These are phyloP conservation scores for Alviniconcha strummeri DNA, from an alignment of 2,888 invertebrate species.

Conservation along the genomic window DNA sequence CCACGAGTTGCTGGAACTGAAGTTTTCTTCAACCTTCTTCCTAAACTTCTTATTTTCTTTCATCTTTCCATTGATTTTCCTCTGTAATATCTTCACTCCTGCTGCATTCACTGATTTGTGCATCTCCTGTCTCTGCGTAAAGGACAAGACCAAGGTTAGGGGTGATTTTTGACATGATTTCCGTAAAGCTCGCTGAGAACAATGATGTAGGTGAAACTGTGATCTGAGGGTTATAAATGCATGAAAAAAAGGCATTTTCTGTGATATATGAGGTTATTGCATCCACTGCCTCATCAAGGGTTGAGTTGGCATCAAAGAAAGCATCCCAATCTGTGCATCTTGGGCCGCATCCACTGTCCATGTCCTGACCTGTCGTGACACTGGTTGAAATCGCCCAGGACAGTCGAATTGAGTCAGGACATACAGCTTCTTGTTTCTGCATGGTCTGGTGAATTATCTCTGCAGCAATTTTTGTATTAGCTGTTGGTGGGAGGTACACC, in stretches of 20 bases:
- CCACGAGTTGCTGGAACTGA: background rate
- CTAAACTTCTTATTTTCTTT: too few species aligned
- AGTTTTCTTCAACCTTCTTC: background rate
- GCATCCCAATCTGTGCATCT: background rate
- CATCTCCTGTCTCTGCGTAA: background rate
- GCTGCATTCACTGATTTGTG: background rate
- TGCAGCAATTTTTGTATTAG: background rate
- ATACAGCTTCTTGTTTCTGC: background rate
- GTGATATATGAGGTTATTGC: background rate
- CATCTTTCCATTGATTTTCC: background rate
- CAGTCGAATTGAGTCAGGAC: background rate
- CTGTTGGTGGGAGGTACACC: background rate
- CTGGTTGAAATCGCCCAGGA: slow-evolving; percentile 2
- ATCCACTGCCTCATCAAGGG: background rate
- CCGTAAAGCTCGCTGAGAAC: too few species aligned
- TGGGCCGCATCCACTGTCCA: background rate
- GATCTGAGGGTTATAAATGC: too few species aligned
- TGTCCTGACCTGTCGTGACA: background rate
- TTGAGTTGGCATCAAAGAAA: background rate
- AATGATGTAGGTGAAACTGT: too few species aligned
- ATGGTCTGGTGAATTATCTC: background rate
- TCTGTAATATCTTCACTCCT: background rate
- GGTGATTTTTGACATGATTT: too few species aligned
- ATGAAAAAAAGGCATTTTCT: too few species aligned
- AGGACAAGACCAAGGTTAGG: too few species aligned